A percentile compares a stretch with the other conserved stretches of the same genome.
These are phyloP conservation scores for Orchestes rusci DNA, from an alignment of 2,888 invertebrate genomes.

Conservation along the genomic window DNA sequence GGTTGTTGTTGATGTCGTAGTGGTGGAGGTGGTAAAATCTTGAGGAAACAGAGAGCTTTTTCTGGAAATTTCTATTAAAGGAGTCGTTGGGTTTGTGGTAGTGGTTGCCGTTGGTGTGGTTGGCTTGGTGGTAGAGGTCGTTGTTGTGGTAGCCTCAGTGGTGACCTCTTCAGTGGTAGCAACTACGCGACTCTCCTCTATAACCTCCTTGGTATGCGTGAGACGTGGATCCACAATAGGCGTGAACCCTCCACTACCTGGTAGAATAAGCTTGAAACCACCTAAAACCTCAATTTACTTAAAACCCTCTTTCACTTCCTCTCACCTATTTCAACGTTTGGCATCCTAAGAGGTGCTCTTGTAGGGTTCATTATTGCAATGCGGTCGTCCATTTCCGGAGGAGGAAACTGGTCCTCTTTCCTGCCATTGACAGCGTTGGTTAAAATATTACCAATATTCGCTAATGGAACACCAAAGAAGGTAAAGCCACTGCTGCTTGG, in stretches of 20 bases:
- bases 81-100: background rate
- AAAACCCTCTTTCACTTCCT: background rate
- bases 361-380: constrained; percentile 37
- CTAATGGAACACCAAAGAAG: constrained; percentile 78
- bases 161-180: too few relatives aligned
- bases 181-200: constrained; percentile 3
- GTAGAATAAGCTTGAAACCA: constrained; percentile 70
- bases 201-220: constrained; percentile 4
- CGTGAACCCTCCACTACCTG: constrained; percentile 59
- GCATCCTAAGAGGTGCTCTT: background rate
- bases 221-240: constrained; percentile 46
- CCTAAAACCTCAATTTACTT: constrained; percentile 40
- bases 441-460: constrained; percentile 59
- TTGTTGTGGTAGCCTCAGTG: background rate
- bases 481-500: constrained; percentile 63
- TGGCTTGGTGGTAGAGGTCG: too few relatives aligned
- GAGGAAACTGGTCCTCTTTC: constrained; percentile 10
- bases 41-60: too few relatives aligned
- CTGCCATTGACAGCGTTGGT: constrained; percentile 33
- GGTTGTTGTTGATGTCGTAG: background rate
- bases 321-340: constrained; percentile 20
- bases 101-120: constrained; percentile 8
- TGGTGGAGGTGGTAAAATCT: background rate
- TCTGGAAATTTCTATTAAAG: too few relatives aligned
- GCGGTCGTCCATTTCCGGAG: constrained; percentile 32